Base-by-base conservation (phyloP, 2,113 vertebrate species). In the Upupa epops region DNA sequence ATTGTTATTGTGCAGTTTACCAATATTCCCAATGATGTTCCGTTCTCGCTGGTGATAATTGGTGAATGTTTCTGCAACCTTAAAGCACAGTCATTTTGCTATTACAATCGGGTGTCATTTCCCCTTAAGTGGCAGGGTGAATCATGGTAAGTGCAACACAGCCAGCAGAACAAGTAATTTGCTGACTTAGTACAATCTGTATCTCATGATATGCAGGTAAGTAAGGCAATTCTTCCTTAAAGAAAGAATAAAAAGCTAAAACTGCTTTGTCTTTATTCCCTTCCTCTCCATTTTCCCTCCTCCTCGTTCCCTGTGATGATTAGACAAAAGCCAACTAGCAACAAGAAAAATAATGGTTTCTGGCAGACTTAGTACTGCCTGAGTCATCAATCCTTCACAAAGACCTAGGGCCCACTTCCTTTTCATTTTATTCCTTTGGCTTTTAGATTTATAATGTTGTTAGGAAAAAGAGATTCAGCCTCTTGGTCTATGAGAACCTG, bases 381-480 rank as follows among this genome's bases (percentile, higher is more conserved):
- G 71, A 85, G 60, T 93, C 81, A 93, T 94, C 91, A 94, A 92
- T 96, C 94, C 84, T 92, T 94, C 81, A 77, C 60, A 73, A 82
- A 94, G 92, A 92, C 81, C 84, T 80, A 90, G 61, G 84, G 81
- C 92, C 91, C 49, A 63, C 85, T 93, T 94, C 56, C 81, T 86
- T 95, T 87, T 89, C 71, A 91, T 94, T 96, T 93, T 92, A 93
- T 92, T 94, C 60, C 81, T 90, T 96, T 70, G 88, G 69, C 83
- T 95, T 87, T 83, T 70, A 95, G 96, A 96, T 96, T 96, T 96
- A 96, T 95, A 93, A 86, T 91, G 94, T 89, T 94, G 92, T 95
- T 93, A 94, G 86, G 86, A 90, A 93, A 92, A 96, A 93, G 84
- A 94, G 89, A 95, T 93, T 95, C 95, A 95, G 94, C 86, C 78